Evolutionary conservation across 2,888 invertebrate genomes (phyloP), one percentile per base, ranked within the genome.

Genomic region (Acutogordius australiensis): DNA sequence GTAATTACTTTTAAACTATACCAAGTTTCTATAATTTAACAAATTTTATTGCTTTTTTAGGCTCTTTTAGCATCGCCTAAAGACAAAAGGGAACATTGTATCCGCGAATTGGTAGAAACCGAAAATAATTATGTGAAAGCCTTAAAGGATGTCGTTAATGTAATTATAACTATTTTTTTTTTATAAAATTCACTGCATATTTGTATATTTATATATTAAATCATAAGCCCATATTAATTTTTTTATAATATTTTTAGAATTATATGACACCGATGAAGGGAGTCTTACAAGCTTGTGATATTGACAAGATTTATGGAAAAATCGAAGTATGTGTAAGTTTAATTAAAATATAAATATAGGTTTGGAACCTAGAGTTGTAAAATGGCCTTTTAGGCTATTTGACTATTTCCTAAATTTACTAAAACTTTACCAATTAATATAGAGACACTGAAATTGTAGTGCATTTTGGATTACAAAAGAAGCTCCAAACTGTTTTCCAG

Each of bases 121-220:
- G 97, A 97, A 72, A 81, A 81, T 67, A 94, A 94, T 72, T 97
- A 94, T 70, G 81, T 90, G 59, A 85, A 87, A 67, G 91, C 90
- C 13, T 76, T 97, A 60, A 79, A 78, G 67, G 87, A 84, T 73
- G 30, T 57, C 23, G 29, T 57, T 29, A 57, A 8, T 8, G 58
- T 57, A 23, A 27, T 4, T 57, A 66, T 70, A 13, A 65, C 84
- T 62, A 13, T 37, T 8, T 37, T 37, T 13, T 37, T 8, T n/a
- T n/a, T n/a, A n/a, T n/a, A n/a, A n/a, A n/a, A n/a, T n/a, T n/a
- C n/a, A n/a, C n/a, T n/a, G n/a, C n/a, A n/a, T n/a, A 37, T 13
- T 37, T 18, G 18, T 37, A 37, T 13, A 13, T 13, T 37, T 37
- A 13, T 37, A 37, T 37, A 37, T 37, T 37, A 37, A 37, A 37